Evolutionary conservation across 2,888 invertebrate species (phyloP), one percentile per base, ranked within the genome.

Genomic region (Linnaemya tessellans): DNA sequence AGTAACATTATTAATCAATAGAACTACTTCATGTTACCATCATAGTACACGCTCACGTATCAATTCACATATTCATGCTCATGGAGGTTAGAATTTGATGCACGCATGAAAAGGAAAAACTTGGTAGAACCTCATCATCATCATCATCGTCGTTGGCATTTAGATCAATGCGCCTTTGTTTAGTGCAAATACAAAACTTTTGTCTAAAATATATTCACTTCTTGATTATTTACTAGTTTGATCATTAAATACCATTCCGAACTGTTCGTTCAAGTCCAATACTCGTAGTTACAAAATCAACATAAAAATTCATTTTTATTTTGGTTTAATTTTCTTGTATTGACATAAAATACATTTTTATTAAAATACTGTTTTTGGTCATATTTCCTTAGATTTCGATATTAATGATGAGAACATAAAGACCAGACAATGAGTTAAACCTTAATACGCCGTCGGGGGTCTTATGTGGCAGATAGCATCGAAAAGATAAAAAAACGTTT

Each of bases 231-330:
- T 46, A 68, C 54, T 64, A 11, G 51, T 35, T 62, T 62, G 30
- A n/a, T 56, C 43, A 64, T 64, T 64, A 71, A 71, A 35, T 41
- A 22, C n/a, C 54, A 81, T 71, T 77, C 22, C 46, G 58, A 64
- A 54, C 62, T 65, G 65, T 22, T 74, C n/a, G 43, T 73, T 18
- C 30, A 43, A 56, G 30, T 68, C 20, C 75, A 62, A 58, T 41
- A 64, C 15, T 58, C 11, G 41, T 30, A 25, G 77, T 71, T 82
- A 35, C 58, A 77, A 56, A 58, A 71, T 77, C 49, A 62, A 78
- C 77, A 80, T 77, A 73, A 80, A 67, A 65, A 70, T 43, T 67
- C 49, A 25, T 75, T 80, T 84, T 84, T 80, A 80, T 77, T 84
- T 84, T 38, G 51, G 51, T 84, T 77, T 46, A 18, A 80, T 77